Base-by-base conservation (phyloP, 2,888 invertebrate genomes). In the Aproaerema taeniolella region DNA sequence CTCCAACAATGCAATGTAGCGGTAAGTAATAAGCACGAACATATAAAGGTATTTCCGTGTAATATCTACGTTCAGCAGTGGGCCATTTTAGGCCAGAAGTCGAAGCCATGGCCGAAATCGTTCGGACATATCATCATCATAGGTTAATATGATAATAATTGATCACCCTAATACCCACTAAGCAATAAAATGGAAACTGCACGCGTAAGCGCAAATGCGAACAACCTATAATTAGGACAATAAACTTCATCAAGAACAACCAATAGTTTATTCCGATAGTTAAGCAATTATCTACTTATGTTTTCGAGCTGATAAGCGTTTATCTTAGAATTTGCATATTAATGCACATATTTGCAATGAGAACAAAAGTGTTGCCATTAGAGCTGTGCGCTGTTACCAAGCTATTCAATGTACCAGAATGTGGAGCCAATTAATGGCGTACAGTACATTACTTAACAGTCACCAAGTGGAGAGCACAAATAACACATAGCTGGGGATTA, bases 191-290 rank as follows among this genome's bases (percentile, higher is more conserved):
- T 35, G 39, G 39, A 43, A 37, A 39, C 61, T 60, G 55, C 61
- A 63, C 55, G 57, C 59, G 60, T 59, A 54, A 50, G 47, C 53
- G 39, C 49, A 49, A 50, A 57, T 68, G 79, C 74, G 74, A 81
- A 80, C 70, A 80, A 82, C 78, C 80, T 74, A 64, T 65, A 83
- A 75, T 62, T 73, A 52, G 83, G 63, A 61, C 82, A 76, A 79
- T 74, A 81, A 80, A 80, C 83, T 73, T 60, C 73, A 80, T 73
- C 76, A 80, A 78, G 79, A 76, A 72, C 82, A 57, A 52, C 51
- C 64, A 67, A 74, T 75, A 67, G 67, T 63, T 65, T 54, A 67
- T 64, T 60, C 61, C 59, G 67, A 75, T 78, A 67, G 67, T 65
- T 72, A 67, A 72, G 61, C 63, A 68, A 70, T 77, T 76, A 76